Evolutionary conservation across 2,797 vertebrate species (phyloP), one percentile per base, ranked within the genome.

Genomic region (Falco concolor): DNA sequence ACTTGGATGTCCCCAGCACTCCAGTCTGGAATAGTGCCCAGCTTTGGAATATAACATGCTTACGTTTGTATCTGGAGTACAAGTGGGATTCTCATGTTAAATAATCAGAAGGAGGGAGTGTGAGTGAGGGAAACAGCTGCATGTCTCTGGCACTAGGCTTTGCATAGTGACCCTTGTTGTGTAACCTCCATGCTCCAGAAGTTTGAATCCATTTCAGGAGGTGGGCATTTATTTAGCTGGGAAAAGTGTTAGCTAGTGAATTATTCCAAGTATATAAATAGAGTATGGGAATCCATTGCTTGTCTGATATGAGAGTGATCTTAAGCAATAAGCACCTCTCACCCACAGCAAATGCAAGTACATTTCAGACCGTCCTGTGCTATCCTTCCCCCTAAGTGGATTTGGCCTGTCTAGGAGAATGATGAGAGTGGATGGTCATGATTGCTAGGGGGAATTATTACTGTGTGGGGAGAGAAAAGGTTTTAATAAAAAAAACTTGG

Each of bases 81-180:
- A 95, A 97, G 95, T 86, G 90, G 77, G 96, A 95, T 96, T 95
- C 96, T 81, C 93, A 90, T 97, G 93, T 97, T 97, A 89, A 47
- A 88, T 93, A 94, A 96, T 84, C 86, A 94, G 90, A 83, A 84
- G 94, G 95, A 97, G 95, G 76, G 69, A 84, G 34, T 65, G 87
- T 98, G 98, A 98, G 95, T 97, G 97, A 98, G 96, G 77, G 97
- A 96, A 97, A 93, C 97, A 98, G 97, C 97, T 98, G 98, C 86
- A 45, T 73, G 13, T 56, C 83, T 96, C 80, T 90, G 94, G 96
- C 91, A 76, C 59, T 57, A 36, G 34, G 34, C 77, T 96, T 97
- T 95, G 90, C 95, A 85, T 72, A 44, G 94, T 96, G 95, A 94
- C 96, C 94, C 40, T 59, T 84, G 86, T 96, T 95, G 93, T 93